phyloP scores from a whole-genome alignment of 2,888 invertebrate genomes.

The Cantharis flavilabris region DNA sequence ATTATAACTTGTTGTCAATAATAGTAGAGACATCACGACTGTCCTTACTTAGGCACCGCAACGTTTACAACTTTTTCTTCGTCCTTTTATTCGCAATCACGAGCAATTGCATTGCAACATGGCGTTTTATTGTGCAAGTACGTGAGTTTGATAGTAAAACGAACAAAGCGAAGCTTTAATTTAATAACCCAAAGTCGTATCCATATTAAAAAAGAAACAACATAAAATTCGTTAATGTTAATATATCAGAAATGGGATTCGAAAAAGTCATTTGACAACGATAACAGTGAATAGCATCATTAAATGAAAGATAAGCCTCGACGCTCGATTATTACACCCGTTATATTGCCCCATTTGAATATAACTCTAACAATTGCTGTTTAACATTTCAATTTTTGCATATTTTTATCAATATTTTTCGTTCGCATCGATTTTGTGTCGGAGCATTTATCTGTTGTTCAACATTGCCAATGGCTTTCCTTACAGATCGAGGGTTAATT shows the following conservation, averaged over 20 bases:
- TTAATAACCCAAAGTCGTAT: slow-evolving; percentile 24
- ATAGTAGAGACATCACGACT: slow-evolving; percentile 1
- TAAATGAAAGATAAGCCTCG: slow-evolving; percentile 47
- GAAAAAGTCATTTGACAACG: slow-evolving; percentile 43
- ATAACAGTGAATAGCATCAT: slow-evolving; percentile 44
- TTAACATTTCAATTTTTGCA: slow-evolving; percentile 5
- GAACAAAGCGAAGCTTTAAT: neutral
- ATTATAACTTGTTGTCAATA: neutral
- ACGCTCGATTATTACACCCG: slow-evolving; percentile 44
- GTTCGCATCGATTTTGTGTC: neutral
- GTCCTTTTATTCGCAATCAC: neutral
- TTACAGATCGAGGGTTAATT: neutral
- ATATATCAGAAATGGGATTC: slow-evolving; percentile 34
- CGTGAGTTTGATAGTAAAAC: slow-evolving; percentile 3
- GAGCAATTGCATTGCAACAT: slow-evolving; percentile 7
- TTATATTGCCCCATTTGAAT: slow-evolving; percentile 50
- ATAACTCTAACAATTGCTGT: slow-evolving; percentile 42
- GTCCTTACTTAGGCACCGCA: neutral
- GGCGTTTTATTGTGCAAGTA: slow-evolving; percentile 10
- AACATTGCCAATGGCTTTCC: neutral
- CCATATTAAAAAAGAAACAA: slow-evolving; percentile 21
- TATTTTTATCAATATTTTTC: neutral
- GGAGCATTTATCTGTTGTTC: neutral
- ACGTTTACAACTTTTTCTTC: neutral
- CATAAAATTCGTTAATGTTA: slow-evolving; percentile 26